These are phyloP conservation scores for Macrosoma leucophasiata DNA, from an alignment of 2,888 invertebrate species.

Conservation along the genomic window DNA sequence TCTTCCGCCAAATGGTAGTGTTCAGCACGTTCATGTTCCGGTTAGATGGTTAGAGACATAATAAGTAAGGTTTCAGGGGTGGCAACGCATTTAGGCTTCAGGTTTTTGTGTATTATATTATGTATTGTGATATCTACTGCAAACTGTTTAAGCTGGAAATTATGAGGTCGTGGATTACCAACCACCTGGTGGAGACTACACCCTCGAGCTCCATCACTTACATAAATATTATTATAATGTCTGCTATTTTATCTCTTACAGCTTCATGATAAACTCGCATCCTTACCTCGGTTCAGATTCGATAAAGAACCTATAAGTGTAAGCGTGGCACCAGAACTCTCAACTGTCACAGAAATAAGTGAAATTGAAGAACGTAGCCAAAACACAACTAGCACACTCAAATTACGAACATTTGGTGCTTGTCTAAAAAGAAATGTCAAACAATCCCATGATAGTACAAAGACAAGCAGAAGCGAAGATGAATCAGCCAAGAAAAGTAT, in stretches of 20 bases:
- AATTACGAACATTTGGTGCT: conserved; percentile 32
- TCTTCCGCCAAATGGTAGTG: no score
- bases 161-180: no score
- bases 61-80: no score
- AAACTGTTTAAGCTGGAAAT: no score
- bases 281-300: conserved; percentile 37
- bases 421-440: conserved; percentile 23
- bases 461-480: conserved; percentile 4
- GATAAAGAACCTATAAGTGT: conserved; percentile 40
- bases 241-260: conserved; percentile 31
- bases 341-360: conserved; percentile 45
- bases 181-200: no score
- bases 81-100: no score
- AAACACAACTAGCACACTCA: conserved; percentile 31
- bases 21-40: no score
- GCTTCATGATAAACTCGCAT: conserved; percentile 49
- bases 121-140: no score
- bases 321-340: conserved; percentile 41
- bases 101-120: no score
- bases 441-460: background rate
- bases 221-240: conserved; percentile 4
- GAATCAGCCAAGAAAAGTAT: conserved; percentile 20
- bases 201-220: no score
- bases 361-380: conserved; percentile 40
- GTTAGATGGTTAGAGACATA: no score